Percentiles rank a stretch among this genome's conserved stretches.
phyloP scores from a whole-genome alignment of 1,140 invertebrate species.

The Stenopsyche tienmushanensis region DNA sequence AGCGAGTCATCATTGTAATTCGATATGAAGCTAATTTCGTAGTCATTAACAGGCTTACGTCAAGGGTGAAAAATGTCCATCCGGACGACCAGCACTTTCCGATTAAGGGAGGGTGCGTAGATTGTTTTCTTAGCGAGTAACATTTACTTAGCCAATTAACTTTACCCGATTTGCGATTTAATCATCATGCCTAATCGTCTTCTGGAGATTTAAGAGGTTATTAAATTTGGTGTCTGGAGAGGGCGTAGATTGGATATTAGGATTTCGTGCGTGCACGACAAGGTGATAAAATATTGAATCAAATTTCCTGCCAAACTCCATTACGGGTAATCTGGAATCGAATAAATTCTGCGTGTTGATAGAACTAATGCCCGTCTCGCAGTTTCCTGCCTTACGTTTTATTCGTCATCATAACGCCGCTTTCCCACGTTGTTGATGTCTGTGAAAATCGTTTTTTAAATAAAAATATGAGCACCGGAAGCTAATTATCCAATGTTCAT shows the following conservation, averaged over 20 bases:
- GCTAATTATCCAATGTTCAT: too few species aligned
- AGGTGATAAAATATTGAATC: slow-evolving; percentile 29
- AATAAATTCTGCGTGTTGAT: slow-evolving; percentile 26
- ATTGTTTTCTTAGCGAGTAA: neutral
- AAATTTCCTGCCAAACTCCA: slow-evolving; percentile 27
- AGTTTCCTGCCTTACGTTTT: too few species aligned
- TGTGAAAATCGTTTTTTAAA: too few species aligned
- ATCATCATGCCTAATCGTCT: slow-evolving; percentile 13
- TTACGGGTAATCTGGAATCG: slow-evolving; percentile 26
- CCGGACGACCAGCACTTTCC: neutral
- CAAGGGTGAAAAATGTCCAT: neutral
- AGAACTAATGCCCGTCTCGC: slow-evolving; percentile 14
- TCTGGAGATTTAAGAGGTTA: slow-evolving; percentile 24
- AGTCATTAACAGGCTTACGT: neutral
- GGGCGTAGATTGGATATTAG: neutral
- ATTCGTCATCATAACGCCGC: too few species aligned
- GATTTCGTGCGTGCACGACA: slow-evolving; percentile 13
- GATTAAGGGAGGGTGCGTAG: neutral
- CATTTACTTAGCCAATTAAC: slow-evolving; percentile 21
- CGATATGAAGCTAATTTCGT: neutral
- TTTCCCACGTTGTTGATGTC: too few species aligned
- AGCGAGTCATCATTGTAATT: too few species aligned
- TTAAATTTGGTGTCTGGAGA: slow-evolving; percentile 14
- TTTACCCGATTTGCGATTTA: slow-evolving; percentile 16
- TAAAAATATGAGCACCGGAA: too few species aligned